Percentiles rank a stretch among this genome's conserved stretches.
Conservation (phyloP, 2,888 invertebrate species). For the Sarcophaga subvicina region DNA sequence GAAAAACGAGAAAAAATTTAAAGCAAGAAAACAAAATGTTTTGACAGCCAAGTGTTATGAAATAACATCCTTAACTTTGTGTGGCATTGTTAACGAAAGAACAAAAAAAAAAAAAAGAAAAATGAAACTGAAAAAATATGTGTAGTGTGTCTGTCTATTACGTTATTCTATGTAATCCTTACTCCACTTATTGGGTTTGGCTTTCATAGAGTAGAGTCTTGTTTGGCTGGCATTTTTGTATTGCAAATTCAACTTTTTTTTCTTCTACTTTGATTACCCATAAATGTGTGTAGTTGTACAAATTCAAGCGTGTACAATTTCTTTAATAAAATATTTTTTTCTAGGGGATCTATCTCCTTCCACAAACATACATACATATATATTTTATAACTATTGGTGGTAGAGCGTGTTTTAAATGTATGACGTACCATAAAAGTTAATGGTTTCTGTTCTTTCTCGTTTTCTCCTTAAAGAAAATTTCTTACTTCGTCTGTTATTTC, state of each 20-base stretch:
- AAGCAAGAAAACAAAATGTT: constrained; percentile 8
- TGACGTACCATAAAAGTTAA: constrained; percentile 19
- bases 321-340: constrained; percentile 32
- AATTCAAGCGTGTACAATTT: constrained; percentile 13
- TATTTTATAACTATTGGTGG: constrained; percentile 18
- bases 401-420: background rate
- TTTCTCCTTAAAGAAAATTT: constrained; percentile 12
- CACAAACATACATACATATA: background rate
- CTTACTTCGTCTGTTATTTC: background rate
- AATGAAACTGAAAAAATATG: constrained; percentile 1
- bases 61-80: constrained; percentile 64
- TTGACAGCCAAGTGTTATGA: constrained; percentile 64
- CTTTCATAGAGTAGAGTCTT: background rate
- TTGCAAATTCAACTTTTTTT: background rate
- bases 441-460: background rate
- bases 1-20: background rate
- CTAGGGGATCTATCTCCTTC: background rate
- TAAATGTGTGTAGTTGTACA: background rate
- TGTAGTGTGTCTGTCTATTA: constrained; percentile 3
- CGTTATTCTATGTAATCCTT: constrained; percentile 29
- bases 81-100: constrained; percentile 45
- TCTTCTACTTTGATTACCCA: too few species aligned
- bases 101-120: background rate
- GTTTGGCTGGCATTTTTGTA: background rate
- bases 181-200: constrained; percentile 27